Conservation (phyloP, 1,140 invertebrate genomes). For the Saxidomus purpurata region DNA sequence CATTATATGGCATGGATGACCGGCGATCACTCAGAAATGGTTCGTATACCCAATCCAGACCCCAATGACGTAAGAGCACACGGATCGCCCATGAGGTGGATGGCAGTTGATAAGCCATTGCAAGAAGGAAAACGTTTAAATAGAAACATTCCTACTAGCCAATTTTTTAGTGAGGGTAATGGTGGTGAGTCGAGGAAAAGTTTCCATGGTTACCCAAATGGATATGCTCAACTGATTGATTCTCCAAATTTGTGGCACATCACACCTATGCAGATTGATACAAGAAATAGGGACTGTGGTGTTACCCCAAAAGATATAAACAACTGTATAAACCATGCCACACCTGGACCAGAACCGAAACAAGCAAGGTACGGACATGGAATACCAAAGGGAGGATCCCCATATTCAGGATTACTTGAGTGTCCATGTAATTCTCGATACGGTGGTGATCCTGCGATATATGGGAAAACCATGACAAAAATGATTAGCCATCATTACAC, state of each 20-base stretch:
- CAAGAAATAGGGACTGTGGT: slow-evolving; percentile 67
- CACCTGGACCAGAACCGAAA: slow-evolving; percentile 61
- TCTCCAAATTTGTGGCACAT: slow-evolving; percentile 69
- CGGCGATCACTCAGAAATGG: slow-evolving; percentile 64
- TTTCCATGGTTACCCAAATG: slow-evolving; percentile 67
- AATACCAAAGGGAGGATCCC: slow-evolving; percentile 57
- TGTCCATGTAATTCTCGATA: slow-evolving; percentile 69
- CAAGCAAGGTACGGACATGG: slow-evolving; percentile 67
- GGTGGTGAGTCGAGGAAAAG: slow-evolving; percentile 71
- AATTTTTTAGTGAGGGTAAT: slow-evolving; percentile 70
- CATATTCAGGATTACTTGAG: slow-evolving; percentile 67
- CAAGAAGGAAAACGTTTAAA: slow-evolving; percentile 20
- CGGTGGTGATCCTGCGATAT: slow-evolving; percentile 66
- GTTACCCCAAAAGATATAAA: slow-evolving; percentile 63
- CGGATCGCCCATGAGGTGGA: slow-evolving; percentile 68
- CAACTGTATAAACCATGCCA: slow-evolving; percentile 55
- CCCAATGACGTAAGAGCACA: slow-evolving; percentile 69
- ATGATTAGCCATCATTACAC: slow-evolving; percentile 48
- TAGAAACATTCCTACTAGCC: slow-evolving; percentile 63
- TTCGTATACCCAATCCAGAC: slow-evolving; percentile 59
- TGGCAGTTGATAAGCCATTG: slow-evolving; percentile 50
- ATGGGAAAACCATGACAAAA: slow-evolving; percentile 64
- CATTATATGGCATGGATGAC: slow-evolving; percentile 73
- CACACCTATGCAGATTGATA: slow-evolving; percentile 72
- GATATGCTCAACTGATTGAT: slow-evolving; percentile 68